Percentiles rank a stretch among this genome's conserved stretches.
Conservation (phyloP, 1,140 invertebrate species). For the Globodera rostochiensis region DNA sequence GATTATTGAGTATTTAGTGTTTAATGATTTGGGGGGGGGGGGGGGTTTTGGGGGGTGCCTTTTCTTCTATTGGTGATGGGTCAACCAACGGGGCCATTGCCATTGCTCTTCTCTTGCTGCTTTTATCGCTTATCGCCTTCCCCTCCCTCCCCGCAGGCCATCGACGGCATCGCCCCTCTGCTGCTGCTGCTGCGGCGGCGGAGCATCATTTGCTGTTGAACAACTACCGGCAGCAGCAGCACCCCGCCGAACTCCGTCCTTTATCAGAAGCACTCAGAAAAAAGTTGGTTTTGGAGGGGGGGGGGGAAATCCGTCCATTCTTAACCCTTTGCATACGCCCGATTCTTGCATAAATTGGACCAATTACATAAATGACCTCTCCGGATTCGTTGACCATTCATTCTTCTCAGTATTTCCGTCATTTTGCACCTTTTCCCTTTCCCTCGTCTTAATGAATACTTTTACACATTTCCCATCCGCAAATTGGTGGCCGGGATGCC, state of each 20-base stretch:
- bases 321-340: background rate
- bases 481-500: background rate
- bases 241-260: background rate
- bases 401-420: background rate
- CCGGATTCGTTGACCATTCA: background rate
- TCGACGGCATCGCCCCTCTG: background rate
- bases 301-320: background rate
- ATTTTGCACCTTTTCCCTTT: background rate
- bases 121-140: too few relatives aligned
- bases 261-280: background rate
- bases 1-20: too few relatives aligned
- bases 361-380: background rate
- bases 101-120: too few relatives aligned
- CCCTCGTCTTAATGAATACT: background rate
- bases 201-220: background rate
- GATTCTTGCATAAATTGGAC: background rate
- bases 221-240: background rate
- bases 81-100: too few relatives aligned
- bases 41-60: too few relatives aligned
- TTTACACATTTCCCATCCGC: conserved; percentile 1
- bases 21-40: too few relatives aligned
- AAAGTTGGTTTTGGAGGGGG: background rate
- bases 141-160: too few relatives aligned
- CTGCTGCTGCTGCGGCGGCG: background rate
- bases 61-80: too few relatives aligned